A percentile compares a stretch with the other conserved stretches of the same genome.
Evolutionary conservation across 2,888 invertebrate genomes (phyloP).

Genomic region (Chymomyza procnemis): DNA sequence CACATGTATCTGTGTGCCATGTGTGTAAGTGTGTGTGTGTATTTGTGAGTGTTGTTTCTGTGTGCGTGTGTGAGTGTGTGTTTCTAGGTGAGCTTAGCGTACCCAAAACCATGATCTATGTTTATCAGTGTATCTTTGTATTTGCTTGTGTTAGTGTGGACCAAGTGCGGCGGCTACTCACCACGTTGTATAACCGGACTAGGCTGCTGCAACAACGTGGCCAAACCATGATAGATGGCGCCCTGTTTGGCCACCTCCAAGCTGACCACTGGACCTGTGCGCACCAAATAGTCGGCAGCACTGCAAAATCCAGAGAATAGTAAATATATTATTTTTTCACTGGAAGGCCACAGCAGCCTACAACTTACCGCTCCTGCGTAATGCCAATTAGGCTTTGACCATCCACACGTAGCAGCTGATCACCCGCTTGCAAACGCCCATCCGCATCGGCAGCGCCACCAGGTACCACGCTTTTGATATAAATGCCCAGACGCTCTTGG

Average conservation of each 20-base stretch:
- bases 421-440: slow-evolving; percentile 96
- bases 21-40: slow-evolving; percentile 23
- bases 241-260: slow-evolving; percentile 98
- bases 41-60: slow-evolving; percentile 17
- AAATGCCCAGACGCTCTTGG: slow-evolving; percentile 94
- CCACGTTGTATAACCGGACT: slow-evolving; percentile 89
- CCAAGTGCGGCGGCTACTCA: slow-evolving; percentile 75
- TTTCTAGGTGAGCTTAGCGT: slow-evolving; percentile 23
- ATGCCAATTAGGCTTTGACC: slow-evolving; percentile 95
- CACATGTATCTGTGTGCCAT: slow-evolving; percentile 36
- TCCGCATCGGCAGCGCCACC: slow-evolving; percentile 95
- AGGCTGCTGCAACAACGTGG: slow-evolving; percentile 94
- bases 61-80: slow-evolving; percentile 11
- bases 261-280: slow-evolving; percentile 95
- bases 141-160: slow-evolving; percentile 19
- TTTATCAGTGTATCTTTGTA: slow-evolving; percentile 17
- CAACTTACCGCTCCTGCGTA: slow-evolving; percentile 84
- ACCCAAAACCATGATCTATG: slow-evolving; percentile 55
- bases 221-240: slow-evolving; percentile 96
- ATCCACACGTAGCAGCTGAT: slow-evolving; percentile 97
- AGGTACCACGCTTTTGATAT: slow-evolving; percentile 98
- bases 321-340: neutral
- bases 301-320: slow-evolving; percentile 78
- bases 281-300: slow-evolving; percentile 96
- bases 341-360: neutral